phyloP scores from a whole-genome alignment of 2,888 invertebrate genomes.

The Tricholauxania praeusta region DNA sequence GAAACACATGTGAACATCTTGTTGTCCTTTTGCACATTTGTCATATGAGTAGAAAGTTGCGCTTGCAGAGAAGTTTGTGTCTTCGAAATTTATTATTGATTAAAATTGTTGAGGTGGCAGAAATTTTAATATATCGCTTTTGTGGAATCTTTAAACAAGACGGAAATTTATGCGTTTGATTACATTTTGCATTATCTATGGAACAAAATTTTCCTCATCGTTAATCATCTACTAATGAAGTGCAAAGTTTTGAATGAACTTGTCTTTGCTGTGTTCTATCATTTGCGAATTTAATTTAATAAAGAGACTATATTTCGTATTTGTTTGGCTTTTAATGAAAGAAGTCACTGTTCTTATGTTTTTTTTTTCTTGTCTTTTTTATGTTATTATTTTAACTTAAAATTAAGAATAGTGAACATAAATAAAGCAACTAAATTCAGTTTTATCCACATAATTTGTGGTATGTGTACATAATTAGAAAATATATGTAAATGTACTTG shows the following conservation, averaged over 20 bases:
- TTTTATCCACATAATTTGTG: too few relatives aligned
- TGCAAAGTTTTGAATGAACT: slow-evolving; percentile 3
- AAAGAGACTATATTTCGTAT: too few relatives aligned
- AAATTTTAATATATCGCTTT: slow-evolving; percentile 10
- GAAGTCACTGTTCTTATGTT: too few relatives aligned
- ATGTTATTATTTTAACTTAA: too few relatives aligned
- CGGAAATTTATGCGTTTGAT: too few relatives aligned
- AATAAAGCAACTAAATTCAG: too few relatives aligned
- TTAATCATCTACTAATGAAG: slow-evolving; percentile 9
- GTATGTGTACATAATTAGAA: too few relatives aligned
- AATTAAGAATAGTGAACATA: too few relatives aligned
- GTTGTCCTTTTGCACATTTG: slow-evolving; percentile 27
- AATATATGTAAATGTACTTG: too few relatives aligned
- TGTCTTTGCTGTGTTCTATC: background rate
- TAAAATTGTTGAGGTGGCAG: background rate
- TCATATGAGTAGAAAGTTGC: slow-evolving; percentile 22
- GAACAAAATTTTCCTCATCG: background rate
- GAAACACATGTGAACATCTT: slow-evolving; percentile 33
- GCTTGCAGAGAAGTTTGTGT: background rate
- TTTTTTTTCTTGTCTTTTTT: too few relatives aligned
- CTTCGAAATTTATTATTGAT: slow-evolving; percentile 40
- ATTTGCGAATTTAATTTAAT: too few relatives aligned
- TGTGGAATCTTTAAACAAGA: background rate
- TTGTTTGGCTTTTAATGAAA: too few relatives aligned
- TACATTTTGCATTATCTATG: background rate